Evolutionary conservation across 2,113 vertebrate genomes (phyloP), one percentile per base, ranked within the genome.

Genomic region (Mixornis gularis): DNA sequence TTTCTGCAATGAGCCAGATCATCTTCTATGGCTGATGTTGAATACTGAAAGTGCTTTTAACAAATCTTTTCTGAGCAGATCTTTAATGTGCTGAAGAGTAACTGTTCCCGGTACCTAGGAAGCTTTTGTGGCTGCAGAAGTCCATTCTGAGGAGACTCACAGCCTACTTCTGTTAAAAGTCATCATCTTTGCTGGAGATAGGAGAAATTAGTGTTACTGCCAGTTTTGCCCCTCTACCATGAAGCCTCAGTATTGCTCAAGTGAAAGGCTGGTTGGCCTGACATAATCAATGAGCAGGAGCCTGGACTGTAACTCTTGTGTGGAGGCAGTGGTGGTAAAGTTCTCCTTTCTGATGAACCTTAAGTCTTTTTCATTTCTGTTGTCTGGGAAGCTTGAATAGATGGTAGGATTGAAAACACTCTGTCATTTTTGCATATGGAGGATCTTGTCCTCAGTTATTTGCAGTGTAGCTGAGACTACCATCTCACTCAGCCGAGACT

Each of bases 171-270:
- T 80, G 34, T 78, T 69, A 60, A 48, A 21, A 11, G 14, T 29
- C 7, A 25, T 66, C 7, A 30, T 40, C 43, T 68, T 70, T 36
- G 11, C 34, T 84, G 73, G 30, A 74, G 22, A 15, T 3, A 2
- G 34, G 27, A 71, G 43, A 80, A 63, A 20, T 8, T 27, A 22
- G 24, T 34, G 27, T 29, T 52, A 22, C 32, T 40, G 32, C 20
- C 32, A 21, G 12, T 64, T 93, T 64, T 89, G 27, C 19, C 22
- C 10, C 24, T 58, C 43, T 77, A 7, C 89, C 11, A 13, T 17
- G 38, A 58, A 76, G 36, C 49, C 19, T 79, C 1, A 0, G 0
- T 7, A 4, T 7, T 36, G 10, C 21, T 77, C 10, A 29, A 16
- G 55, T 25, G 15, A 48, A 56, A 3, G 5, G 3, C 25, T 79